Evolutionary conservation across 1,140 invertebrate genomes (phyloP), one percentile per base, ranked within the genome.

Genomic region (Drosophila biarmipes): DNA sequence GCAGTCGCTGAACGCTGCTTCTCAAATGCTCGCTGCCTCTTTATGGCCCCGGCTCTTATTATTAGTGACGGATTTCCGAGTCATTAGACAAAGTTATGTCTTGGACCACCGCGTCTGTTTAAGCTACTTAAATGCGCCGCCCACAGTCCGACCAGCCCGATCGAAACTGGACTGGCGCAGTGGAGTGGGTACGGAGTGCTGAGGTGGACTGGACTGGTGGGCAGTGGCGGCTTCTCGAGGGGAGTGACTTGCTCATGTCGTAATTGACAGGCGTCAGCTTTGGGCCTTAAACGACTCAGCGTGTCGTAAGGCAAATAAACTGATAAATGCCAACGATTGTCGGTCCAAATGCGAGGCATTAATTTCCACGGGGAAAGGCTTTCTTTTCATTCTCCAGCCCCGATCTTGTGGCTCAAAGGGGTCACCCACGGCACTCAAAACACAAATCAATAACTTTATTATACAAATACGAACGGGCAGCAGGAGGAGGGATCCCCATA

Each of bases 21-120:
- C 82, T 86, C 81, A 78, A 86, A 86, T 86, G 81, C 78, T 78
- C 69, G 78, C 76, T 80, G 80, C 76, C 78, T 80, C 87, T 78
- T 90, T 80, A 85, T 77, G 59, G 75, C 86, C 79, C 59, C 67
- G 85, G 72, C 84, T 87, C 71, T 90, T 85, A 90, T 90, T 85
- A 86, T 90, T 90, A 74, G 73, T 91, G 90, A 91, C 90, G 90
- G 90, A 91, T 91, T 91, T 91, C 86, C 90, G 86, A 91, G 76
- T 91, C 85, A 91, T 91, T 91, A 90, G 90, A 80, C 90, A 91
- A 91, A 91, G 86, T 91, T 91, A 91, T 87, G 82, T 63, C 61
- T 51, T 48, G 80, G 90, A 91, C 90, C 90, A 91, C 90, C 90
- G 82, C 76, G 76, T 69, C 52, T 84, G 90, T 80, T 89, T 86